Conservation (phyloP, 2,888 invertebrate genomes). For the Philaethria dido region DNA sequence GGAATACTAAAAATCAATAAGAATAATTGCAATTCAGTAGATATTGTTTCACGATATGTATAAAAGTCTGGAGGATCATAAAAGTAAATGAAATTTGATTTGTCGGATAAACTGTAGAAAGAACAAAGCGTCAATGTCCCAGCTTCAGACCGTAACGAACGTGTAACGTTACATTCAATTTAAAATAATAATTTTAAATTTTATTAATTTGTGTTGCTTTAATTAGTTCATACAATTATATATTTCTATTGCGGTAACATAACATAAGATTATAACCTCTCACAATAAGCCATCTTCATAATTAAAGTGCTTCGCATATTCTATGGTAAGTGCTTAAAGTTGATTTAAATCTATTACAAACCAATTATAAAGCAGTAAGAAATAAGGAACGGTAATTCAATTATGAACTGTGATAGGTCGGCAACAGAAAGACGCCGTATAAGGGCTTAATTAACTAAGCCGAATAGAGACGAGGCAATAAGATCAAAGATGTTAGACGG, state of each 20-base stretch:
- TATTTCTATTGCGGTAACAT: conserved; percentile 14
- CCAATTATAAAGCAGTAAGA: conserved; percentile 15
- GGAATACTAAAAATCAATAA: no score
- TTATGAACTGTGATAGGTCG: conserved; percentile 38
- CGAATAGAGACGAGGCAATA: conserved; percentile 41
- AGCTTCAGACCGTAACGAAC: conserved; percentile 69
- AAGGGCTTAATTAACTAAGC: conserved; percentile 58
- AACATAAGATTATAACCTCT: neutral
- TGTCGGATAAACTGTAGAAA: conserved; percentile 52
- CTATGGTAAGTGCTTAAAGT: neutral
- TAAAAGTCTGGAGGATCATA: conserved; percentile 38
- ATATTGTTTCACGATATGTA: conserved; percentile 7
- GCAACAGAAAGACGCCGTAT: conserved; percentile 45
- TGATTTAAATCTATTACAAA: conserved; percentile 7
- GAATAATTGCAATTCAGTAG: no score
- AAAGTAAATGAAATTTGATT: conserved; percentile 54
- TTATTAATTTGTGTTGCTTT: conserved; percentile 55
- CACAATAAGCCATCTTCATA: conserved; percentile 6
- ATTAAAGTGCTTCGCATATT: neutral
- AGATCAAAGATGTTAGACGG: conserved; percentile 58
- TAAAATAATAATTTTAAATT: conserved; percentile 66
- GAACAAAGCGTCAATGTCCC: conserved; percentile 62
- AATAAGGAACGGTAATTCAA: conserved; percentile 41
- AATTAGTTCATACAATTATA: conserved; percentile 56
- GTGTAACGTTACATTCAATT: conserved; percentile 69